These are phyloP conservation scores for Cataglyphis altisquamis DNA, from an alignment of 2,888 invertebrate species.

Conservation along the genomic window DNA sequence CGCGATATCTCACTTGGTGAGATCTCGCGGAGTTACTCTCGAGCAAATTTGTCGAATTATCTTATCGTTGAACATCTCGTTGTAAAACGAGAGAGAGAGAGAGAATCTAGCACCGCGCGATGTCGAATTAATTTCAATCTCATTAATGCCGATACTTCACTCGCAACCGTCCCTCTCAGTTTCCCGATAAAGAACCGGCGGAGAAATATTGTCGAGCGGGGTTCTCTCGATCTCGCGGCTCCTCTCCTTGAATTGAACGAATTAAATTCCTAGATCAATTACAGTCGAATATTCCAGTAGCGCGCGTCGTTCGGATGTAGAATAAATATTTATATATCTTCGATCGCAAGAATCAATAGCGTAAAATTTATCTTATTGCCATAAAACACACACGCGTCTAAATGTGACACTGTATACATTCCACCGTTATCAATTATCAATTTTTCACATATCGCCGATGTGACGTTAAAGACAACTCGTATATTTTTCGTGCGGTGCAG, in stretches of 20 bases:
- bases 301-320: not conserved
- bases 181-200: slow-evolving; percentile 69
- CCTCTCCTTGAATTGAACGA: slow-evolving; percentile 68
- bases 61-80: slow-evolving; percentile 74
- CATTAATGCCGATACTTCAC: slow-evolving; percentile 75
- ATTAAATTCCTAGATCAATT: slow-evolving; percentile 69
- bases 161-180: slow-evolving; percentile 63
- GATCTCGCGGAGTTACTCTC: slow-evolving; percentile 64
- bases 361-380: slow-evolving; percentile 3
- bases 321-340: slow-evolving; percentile 13
- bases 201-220: slow-evolving; percentile 70
- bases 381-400: not conserved
- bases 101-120: slow-evolving; percentile 55
- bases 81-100: not conserved
- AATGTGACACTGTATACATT: not conserved
- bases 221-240: slow-evolving; percentile 50
- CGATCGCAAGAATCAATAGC: not conserved
- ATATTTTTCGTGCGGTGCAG: not conserved
- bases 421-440: not conserved
- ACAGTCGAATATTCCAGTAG: slow-evolving; percentile 50
- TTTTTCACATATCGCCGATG: not conserved
- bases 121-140: slow-evolving; percentile 78
- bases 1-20: slow-evolving; percentile 47
- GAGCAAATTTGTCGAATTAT: slow-evolving; percentile 75
- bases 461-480: not conserved